Base-by-base conservation (phyloP, 1,140 invertebrate genomes). In the Grapholita molesta region DNA sequence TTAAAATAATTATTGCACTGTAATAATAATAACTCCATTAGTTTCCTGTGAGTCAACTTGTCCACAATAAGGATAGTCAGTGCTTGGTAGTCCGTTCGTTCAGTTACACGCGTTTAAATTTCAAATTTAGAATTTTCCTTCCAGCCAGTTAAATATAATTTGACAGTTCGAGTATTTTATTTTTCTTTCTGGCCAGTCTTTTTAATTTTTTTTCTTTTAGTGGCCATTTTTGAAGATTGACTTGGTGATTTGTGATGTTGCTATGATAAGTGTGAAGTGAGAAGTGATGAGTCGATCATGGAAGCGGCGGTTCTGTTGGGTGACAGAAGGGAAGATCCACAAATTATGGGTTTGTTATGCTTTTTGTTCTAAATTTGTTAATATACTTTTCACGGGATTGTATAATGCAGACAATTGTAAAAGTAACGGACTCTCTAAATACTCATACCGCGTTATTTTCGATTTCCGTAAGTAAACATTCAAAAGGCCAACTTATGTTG, bases 221-320 rank as follows among this genome's bases (percentile, higher is more conserved):
- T 28, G 25, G 55, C 55, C 32, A 28, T 24, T 24, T 24, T 3
- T 38, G 5, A 38, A n/a, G 25, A 61, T n/a, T 28, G 24, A 30
- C 32, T 8, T 15, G 12, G 21, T 25, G 21, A n/a, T 61, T 61
- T 11, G 55, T 61, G 55, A 61, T 61, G 66, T 28, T 67, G 42
- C 32, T 42, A 66, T 71, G 71, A 8, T 79, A 69, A 48, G 38
- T 24, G 67, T 69, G 64, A 3, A 66, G 52, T 23, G 23, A 66
- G 8, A 25, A 28, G 75, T 73, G 35, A 89, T 89, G 86, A 89
- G 77, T 78, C 84, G 79, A 70, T 67, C 77, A 76, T 89, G 86
- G 85, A 87, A 80, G 70, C 79, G 72, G 48, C 78, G 77, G 67
- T 87, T 89, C 73, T 72, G 72, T 68, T 87, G 85, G 86, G 75